These are phyloP conservation scores for Ypsolopha scabrella DNA, from an alignment of 2,888 invertebrate genomes.

Conservation along the genomic window DNA sequence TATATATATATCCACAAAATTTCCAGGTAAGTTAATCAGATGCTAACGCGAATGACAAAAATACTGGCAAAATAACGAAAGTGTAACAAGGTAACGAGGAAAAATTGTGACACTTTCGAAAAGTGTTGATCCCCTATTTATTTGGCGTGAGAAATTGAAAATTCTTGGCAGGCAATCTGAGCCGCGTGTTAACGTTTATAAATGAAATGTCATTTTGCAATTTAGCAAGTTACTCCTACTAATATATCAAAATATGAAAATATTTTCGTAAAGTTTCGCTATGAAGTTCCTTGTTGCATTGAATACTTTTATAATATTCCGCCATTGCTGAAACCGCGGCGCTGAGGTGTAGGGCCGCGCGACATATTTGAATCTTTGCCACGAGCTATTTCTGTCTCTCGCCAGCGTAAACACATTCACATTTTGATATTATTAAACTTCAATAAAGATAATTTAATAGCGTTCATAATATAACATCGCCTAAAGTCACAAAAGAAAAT, in stretches of 20 bases:
- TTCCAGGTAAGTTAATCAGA: neutral
- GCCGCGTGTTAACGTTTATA: too few relatives aligned
- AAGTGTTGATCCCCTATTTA: conserved; percentile 23
- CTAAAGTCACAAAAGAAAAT: neutral
- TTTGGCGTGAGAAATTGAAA: conserved; percentile 11
- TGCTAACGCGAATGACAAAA: too few relatives aligned
- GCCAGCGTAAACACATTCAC: conserved; percentile 48
- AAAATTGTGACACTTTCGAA: conserved; percentile 26
- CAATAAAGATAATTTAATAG: neutral
- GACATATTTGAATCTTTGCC: conserved; percentile 70
- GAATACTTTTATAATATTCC: too few relatives aligned
- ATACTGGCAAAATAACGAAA: too few relatives aligned
- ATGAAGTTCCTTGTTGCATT: too few relatives aligned
- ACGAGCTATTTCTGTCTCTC: conserved; percentile 48
- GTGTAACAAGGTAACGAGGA: conserved; percentile 7
- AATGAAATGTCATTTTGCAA: too few relatives aligned
- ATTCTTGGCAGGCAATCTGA: conserved; percentile 30
- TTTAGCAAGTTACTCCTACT: too few relatives aligned
- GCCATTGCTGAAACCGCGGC: too few relatives aligned
- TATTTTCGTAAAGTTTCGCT: too few relatives aligned
- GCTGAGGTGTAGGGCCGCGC: conserved; percentile 41
- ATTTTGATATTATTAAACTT: conserved; percentile 13
- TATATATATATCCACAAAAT: too few relatives aligned
- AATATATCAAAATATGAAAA: too few relatives aligned
- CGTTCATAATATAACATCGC: too few relatives aligned